A percentile compares a stretch with the other conserved stretches of the same genome.
Conservation (phyloP, 2,797 vertebrate genomes). For the Acrocephalus scirpaceus region DNA sequence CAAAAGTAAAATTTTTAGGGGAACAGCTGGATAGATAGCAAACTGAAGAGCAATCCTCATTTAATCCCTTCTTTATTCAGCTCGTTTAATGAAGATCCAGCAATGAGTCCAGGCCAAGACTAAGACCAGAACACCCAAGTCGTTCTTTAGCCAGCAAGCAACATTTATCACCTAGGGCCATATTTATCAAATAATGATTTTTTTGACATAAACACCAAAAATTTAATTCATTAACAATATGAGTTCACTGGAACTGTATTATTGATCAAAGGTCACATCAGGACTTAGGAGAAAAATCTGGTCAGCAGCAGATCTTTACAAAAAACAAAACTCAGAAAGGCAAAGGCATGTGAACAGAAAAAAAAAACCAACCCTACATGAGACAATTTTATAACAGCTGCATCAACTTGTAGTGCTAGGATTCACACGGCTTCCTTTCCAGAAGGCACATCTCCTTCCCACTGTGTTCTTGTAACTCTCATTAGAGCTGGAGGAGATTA, state of each 20-base stretch:
- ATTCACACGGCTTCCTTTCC: conserved; percentile 22
- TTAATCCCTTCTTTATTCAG: not conserved
- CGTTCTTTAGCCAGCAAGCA: not conserved
- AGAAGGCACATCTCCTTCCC: conserved; percentile 5
- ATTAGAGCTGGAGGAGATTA: not conserved
- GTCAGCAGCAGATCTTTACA: not conserved
- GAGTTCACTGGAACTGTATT: not conserved
- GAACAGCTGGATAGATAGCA: not conserved
- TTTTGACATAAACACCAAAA: not conserved
- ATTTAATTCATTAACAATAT: not conserved
- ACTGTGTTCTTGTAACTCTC: not conserved
- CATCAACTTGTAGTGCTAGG: not conserved
- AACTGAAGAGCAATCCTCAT: not conserved
- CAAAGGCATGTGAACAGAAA: not conserved
- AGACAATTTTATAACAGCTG: not conserved
- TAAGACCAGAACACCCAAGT: not conserved
- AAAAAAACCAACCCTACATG: not conserved
- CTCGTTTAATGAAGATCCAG: not conserved
- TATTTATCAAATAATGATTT: not conserved
- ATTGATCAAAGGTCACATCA: not conserved
- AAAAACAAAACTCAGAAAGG: not conserved
- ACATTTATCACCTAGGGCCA: not conserved
- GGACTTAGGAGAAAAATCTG: not conserved
- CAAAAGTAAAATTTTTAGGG: not conserved
- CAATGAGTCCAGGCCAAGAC: not conserved